Conservation (phyloP, 2,888 invertebrate species). For the Leptopilina myrica region DNA sequence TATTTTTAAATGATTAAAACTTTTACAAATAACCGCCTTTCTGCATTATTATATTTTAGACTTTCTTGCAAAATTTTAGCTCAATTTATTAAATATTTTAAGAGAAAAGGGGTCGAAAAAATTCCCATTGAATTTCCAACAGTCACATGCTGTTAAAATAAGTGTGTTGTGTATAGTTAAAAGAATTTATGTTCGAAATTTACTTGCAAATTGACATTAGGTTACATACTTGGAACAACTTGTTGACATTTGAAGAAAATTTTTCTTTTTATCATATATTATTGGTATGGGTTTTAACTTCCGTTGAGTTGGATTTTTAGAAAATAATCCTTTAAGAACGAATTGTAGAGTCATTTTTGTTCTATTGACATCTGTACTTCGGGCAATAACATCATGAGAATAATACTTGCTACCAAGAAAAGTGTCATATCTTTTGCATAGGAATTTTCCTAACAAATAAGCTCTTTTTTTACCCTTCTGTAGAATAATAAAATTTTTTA, state of each 20-base stretch:
- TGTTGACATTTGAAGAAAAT: not conserved
- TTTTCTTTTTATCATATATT: constrained; percentile 7
- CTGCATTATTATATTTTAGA: no score
- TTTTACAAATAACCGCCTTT: no score
- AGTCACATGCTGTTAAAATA: no score
- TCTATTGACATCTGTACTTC: constrained; percentile 84
- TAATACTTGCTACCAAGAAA: constrained; percentile 76
- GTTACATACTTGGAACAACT: constrained; percentile 45
- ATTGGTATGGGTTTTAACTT: constrained; percentile 81
- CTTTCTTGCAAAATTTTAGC: no score
- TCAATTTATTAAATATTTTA: no score
- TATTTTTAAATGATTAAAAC: no score
- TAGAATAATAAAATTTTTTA: not conserved
- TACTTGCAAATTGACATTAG: no score
- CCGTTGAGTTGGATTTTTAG: constrained; percentile 77
- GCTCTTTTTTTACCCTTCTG: constrained; percentile 79
- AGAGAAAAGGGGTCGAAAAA: no score
- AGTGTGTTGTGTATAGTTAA: no score
- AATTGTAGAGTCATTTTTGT: constrained; percentile 86
- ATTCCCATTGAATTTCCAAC: no score
- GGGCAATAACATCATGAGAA: constrained; percentile 70
- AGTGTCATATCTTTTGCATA: constrained; percentile 77
- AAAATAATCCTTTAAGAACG: constrained; percentile 84
- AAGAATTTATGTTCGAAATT: no score
- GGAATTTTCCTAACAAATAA: constrained; percentile 77